A percentile compares a stretch with the other conserved stretches of the same genome.
phyloP scores from a whole-genome alignment of 2,113 vertebrate genomes.

The Tenrec ecaudatus region DNA sequence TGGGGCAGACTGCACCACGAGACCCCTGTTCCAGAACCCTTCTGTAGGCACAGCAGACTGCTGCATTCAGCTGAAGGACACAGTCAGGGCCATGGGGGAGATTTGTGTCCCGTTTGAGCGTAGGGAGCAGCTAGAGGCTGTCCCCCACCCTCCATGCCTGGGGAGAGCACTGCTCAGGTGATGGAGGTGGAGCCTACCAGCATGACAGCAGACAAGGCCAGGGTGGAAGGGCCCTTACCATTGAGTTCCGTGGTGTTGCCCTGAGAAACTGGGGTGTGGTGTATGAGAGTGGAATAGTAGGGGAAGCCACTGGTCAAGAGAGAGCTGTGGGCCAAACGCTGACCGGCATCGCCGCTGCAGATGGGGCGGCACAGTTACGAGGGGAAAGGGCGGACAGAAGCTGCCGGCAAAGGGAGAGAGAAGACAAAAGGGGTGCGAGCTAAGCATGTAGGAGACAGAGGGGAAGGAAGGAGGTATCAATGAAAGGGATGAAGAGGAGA shows the following conservation, averaged over 20 bases:
- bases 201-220: not conserved
- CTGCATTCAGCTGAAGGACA: not conserved
- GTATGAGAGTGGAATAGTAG: not conserved
- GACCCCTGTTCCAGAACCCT: not conserved
- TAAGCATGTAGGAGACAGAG: not conserved
- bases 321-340: not conserved
- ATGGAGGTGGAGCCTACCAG: not conserved
- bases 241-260: not conserved
- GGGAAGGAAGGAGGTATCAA: not conserved
- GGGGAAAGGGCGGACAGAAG: not conserved
- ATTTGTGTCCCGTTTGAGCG: not conserved
- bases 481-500: not conserved
- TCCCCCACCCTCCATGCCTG: not conserved
- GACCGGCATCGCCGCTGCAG: not conserved
- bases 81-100: not conserved
- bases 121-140: not conserved
- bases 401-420: not conserved
- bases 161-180: not conserved
- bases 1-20: not conserved
- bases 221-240: not conserved
- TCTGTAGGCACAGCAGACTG: not conserved
- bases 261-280: not conserved
- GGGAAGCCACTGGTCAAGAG: not conserved
- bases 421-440: not conserved
- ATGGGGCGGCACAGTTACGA: not conserved